phyloP scores from a whole-genome alignment of 2,797 vertebrate species.

The Eurystomus glaucurus region DNA sequence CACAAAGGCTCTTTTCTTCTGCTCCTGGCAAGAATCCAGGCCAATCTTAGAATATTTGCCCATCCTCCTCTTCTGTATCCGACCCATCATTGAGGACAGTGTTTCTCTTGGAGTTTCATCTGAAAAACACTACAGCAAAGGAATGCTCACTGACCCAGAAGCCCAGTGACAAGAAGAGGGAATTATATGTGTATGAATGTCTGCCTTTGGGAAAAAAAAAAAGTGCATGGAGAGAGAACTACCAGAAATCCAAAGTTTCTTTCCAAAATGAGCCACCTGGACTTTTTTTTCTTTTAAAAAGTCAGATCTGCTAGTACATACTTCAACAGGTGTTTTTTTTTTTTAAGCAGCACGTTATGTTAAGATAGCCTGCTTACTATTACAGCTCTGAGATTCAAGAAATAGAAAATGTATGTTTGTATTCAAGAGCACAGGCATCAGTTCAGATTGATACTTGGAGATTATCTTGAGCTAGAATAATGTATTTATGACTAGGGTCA shows the following conservation, averaged over 20 bases:
- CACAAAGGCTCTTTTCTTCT: conserved; percentile 87
- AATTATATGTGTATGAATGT: conserved; percentile 77
- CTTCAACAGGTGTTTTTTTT: background rate
- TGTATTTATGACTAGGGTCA: conserved; percentile 67
- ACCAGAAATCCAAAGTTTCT: conserved; percentile 71
- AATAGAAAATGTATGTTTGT: conserved; percentile 1
- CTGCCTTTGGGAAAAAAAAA: conserved; percentile 66
- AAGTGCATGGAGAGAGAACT: conserved; percentile 40
- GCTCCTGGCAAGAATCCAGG: conserved; percentile 85
- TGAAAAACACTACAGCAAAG: conserved; percentile 82
- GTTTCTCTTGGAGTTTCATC: conserved; percentile 84
- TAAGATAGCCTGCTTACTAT: background rate
- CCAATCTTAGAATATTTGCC: conserved; percentile 84
- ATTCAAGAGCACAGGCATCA: conserved; percentile 17
- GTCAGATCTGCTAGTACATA: background rate
- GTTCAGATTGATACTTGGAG: conserved; percentile 63
- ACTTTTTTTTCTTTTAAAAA: conserved; percentile 37
- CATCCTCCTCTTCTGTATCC: conserved; percentile 75
- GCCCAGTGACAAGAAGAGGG: conserved; percentile 79
- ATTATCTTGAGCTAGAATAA: conserved; percentile 74
- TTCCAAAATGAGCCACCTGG: conserved; percentile 59
- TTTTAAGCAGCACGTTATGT: background rate
- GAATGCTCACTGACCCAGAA: conserved; percentile 86
- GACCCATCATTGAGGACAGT: conserved; percentile 84
- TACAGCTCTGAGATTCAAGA: conserved; percentile 34